A percentile compares a stretch with the other conserved stretches of the same genome.
phyloP scores from a whole-genome alignment of 2,888 invertebrate species.

The Neocrepidodera transversa region DNA sequence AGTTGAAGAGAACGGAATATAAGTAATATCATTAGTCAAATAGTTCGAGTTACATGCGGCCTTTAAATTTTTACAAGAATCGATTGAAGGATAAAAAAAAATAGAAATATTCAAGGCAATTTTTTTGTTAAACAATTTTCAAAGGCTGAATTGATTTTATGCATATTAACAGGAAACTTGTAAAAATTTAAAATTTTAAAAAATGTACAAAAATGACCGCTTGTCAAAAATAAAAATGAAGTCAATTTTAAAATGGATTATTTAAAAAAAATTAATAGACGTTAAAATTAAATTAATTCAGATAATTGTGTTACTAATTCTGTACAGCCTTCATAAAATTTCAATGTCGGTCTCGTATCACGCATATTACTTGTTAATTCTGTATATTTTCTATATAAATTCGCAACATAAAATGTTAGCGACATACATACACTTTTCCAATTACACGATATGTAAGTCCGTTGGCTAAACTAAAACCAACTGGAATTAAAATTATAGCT shows the following conservation, averaged over 20 bases:
- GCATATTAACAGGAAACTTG: too few species aligned
- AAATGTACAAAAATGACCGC: too few species aligned
- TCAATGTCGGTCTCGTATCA: neutral
- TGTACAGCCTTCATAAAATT: neutral
- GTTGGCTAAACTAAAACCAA: slow-evolving; percentile 34
- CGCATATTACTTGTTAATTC: neutral
- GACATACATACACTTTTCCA: slow-evolving; percentile 19
- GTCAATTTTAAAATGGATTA: too few species aligned
- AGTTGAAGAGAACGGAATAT: slow-evolving; percentile 3
- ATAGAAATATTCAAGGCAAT: neutral
- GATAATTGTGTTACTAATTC: too few species aligned
- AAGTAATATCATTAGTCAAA: slow-evolving; percentile 8
- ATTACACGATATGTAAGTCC: slow-evolving; percentile 30
- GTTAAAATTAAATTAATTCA: too few species aligned
- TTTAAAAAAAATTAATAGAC: too few species aligned
- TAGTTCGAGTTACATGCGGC: slow-evolving; percentile 1
- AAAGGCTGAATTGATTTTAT: too few species aligned
- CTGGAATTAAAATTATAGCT: slow-evolving; percentile 35
- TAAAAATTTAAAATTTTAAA: too few species aligned
- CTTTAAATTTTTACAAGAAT: slow-evolving; percentile 8
- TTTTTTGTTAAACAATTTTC: slow-evolving; percentile 2
- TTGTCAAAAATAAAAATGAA: too few species aligned
- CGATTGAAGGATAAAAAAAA: neutral
- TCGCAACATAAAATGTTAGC: slow-evolving; percentile 1
- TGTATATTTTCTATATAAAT: neutral